These are phyloP conservation scores for Plestiodon gilberti DNA, from an alignment of 2,113 vertebrate species.

Conservation along the genomic window DNA sequence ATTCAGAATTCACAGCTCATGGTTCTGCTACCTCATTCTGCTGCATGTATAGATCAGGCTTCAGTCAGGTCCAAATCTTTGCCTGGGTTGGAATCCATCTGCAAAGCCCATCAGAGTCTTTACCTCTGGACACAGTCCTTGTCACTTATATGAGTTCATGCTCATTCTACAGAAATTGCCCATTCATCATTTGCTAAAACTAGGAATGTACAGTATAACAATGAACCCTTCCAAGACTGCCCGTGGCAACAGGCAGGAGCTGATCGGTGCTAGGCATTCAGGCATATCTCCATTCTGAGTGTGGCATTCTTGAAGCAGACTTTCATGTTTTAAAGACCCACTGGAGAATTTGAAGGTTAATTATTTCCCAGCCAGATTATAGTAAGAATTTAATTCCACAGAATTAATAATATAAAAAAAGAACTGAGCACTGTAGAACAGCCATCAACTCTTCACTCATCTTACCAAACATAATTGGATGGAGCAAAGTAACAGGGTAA, in stretches of 20 bases:
- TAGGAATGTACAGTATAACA: conserved; percentile 60
- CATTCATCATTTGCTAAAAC: conserved; percentile 52
- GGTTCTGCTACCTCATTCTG: neutral
- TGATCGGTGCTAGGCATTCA: conserved; percentile 50
- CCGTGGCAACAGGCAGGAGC: conserved; percentile 57
- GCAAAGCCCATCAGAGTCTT: conserved; percentile 54
- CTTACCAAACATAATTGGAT: neutral
- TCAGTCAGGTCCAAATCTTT: neutral
- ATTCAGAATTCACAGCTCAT: neutral
- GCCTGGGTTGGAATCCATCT: conserved; percentile 51
- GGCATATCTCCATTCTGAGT: conserved; percentile 33
- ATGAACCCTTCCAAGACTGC: conserved; percentile 39
- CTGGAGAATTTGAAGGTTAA: conserved; percentile 35
- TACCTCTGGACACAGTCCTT: conserved; percentile 45
- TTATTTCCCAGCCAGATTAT: conserved; percentile 24
- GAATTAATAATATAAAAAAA: conserved; percentile 20
- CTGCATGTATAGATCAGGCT: neutral
- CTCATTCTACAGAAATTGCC: conserved; percentile 58
- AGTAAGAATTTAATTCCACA: conserved; percentile 10
- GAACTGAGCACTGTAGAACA: neutral
- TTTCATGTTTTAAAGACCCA: conserved; percentile 35
- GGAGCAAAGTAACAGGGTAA: neutral
- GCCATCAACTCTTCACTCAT: neutral
- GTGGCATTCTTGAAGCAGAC: conserved; percentile 32
- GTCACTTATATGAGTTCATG: conserved; percentile 48